A percentile compares a stretch with the other conserved stretches of the same genome.
Conservation (phyloP, 2,888 invertebrate species). For the Metellina segmentata region DNA sequence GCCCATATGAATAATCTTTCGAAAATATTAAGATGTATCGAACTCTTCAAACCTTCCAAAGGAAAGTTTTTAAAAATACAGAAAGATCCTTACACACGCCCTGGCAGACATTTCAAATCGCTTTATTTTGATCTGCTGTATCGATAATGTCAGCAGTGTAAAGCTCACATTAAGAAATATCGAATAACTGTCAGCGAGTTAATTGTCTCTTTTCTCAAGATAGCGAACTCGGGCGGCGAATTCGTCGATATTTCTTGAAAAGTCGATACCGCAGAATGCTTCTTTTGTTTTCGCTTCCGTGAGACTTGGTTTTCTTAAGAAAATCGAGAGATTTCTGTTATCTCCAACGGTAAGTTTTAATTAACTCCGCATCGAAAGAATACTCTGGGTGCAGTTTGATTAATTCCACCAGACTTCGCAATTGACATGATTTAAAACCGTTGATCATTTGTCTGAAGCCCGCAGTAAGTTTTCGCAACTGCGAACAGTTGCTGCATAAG, state of each 20-base stretch:
- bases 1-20: too few species aligned
- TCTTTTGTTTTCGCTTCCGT: not conserved
- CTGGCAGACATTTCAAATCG: not conserved
- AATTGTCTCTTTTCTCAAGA: conserved; percentile 30
- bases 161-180: conserved; percentile 19
- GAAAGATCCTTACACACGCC: not conserved
- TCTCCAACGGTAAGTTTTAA: conserved; percentile 25
- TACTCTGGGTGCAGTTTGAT: not conserved
- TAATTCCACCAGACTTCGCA: not conserved
- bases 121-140: not conserved
- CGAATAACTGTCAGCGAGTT: conserved; percentile 44
- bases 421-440: not conserved
- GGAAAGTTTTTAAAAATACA: not conserved
- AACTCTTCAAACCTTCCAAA: too few species aligned
- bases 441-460: not conserved
- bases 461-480: not conserved
- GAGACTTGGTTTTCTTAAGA: not conserved
- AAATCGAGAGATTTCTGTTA: not conserved
- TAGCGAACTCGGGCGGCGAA: not conserved
- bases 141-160: not conserved
- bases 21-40: too few species aligned
- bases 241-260: conserved; percentile 26
- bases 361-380: not conserved
- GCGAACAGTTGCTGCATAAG: too few species aligned
- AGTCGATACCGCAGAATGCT: not conserved